Evolutionary conservation across 1,140 invertebrate genomes (phyloP).

Genomic region (Drosophila pallidifrons): DNA sequence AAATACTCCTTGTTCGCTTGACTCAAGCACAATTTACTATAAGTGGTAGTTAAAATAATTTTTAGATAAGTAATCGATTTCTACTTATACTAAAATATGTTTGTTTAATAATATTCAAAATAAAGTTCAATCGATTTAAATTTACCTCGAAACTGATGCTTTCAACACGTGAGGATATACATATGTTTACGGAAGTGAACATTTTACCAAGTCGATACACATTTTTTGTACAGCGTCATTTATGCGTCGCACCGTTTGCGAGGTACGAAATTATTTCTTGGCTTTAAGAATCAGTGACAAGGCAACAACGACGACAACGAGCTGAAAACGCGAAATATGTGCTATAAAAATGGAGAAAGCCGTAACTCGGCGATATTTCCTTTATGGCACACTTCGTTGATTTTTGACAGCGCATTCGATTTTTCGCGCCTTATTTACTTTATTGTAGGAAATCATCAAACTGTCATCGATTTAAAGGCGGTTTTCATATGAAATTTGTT

Average conservation of each 20-base stretch:
- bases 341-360: conserved; percentile 60
- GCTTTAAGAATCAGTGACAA: conserved; percentile 29
- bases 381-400: conserved; percentile 68
- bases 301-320: conserved; percentile 29
- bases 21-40: no score
- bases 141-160: no score
- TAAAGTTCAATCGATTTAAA: no score
- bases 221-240: conserved; percentile 12
- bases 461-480: neutral
- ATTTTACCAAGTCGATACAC: conserved; percentile 4
- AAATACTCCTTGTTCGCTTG: no score
- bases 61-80: no score
- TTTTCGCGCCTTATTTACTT: conserved; percentile 69
- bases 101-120: no score
- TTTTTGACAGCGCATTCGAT: conserved; percentile 55
- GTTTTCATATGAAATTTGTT: neutral
- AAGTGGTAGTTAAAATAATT: no score
- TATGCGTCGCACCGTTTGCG: conserved; percentile 6
- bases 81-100: no score
- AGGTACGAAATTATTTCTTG: conserved; percentile 4
- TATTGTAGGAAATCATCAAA: conserved; percentile 59
- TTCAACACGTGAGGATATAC: no score
- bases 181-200: conserved; percentile 1
- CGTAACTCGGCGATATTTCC: conserved; percentile 62
- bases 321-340: conserved; percentile 59